Base-by-base conservation (phyloP, 2,888 invertebrate genomes). In the Halictus quadricinctus region DNA sequence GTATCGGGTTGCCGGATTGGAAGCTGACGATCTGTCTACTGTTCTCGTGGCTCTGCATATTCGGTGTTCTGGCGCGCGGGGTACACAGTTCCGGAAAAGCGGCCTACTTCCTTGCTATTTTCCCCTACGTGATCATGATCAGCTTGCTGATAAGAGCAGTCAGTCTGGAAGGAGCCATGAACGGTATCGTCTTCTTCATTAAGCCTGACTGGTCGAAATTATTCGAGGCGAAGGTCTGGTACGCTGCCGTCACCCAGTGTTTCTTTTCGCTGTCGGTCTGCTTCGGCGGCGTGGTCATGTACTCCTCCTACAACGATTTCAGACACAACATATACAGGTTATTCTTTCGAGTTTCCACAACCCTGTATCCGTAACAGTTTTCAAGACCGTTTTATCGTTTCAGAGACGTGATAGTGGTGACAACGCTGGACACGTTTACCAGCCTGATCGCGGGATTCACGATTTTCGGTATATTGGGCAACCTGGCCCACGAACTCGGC, bases 401-500 rank as follows among this genome's bases (percentile, higher is more conserved):
- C 85, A 94, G 94, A 83, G 98, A 98, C 92, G 97, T 97, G 0
- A 95, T 97, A 95, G 97, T 98, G 70, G 97, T 98, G 4, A 97
- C 97, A 0, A 96, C 97, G 0, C 93, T 98, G 93, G 98, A 98
- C 91, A 98, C 98, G 0, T 96, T 97, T 89, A 98, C 98, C 0
- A 98, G 98, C 87, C 94, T 98, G 50, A 95, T 98, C 69, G 97
- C 98, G 0, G 98, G 98, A 5, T 96, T 97, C 85, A 97, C 98
- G 3, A 98, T 98, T 88, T 98, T 98, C 92, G 97, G 97, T 7
- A 97, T 98, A 87, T 95, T 98, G 72, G 98, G 98, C 0, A 97
- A 97, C 94, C 94, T 98, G 91, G 97, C 98, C 0, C 95, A 96
- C 90, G 96, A 97, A 92, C 95, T 95, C 74, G 95, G 96, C 10